Evolutionary conservation across 2,888 invertebrate species (phyloP).

Genomic region (Zaprionus lineosus): DNA sequence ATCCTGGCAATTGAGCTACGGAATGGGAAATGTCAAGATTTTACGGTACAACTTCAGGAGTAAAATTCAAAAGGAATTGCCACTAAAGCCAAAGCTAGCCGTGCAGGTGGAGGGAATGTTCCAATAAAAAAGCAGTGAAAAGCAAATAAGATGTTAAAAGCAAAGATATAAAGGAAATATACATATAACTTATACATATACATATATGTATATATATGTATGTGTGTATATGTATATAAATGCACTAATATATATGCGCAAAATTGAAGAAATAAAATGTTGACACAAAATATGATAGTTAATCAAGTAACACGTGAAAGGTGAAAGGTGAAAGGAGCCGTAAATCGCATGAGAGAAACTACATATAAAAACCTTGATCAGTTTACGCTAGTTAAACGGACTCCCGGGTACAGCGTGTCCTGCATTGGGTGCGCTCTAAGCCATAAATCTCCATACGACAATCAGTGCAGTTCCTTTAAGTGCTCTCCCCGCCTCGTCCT

Average conservation of each 20-base stretch:
- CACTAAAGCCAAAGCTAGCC: constrained; percentile 31
- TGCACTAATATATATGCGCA: too few species aligned
- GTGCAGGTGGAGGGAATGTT: constrained; percentile 14
- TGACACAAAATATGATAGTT: constrained; percentile 36
- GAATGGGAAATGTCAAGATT: neutral
- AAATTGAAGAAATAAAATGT: constrained; percentile 14
- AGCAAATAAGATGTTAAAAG: constrained; percentile 21
- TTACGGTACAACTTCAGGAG: constrained; percentile 3
- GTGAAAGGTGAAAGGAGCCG: constrained; percentile 13
- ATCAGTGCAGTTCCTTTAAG: constrained; percentile 48
- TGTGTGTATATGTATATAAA: too few species aligned
- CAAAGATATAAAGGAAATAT: constrained; percentile 16
- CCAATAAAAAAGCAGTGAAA: constrained; percentile 20
- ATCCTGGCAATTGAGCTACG: constrained; percentile 3
- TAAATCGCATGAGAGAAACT: constrained; percentile 23
- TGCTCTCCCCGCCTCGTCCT: too few species aligned
- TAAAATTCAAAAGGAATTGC: constrained; percentile 25
- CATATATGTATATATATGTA: neutral
- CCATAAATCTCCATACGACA: constrained; percentile 24
- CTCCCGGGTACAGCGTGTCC: too few species aligned
- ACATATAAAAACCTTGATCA: too few species aligned
- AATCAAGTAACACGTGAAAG: constrained; percentile 46
- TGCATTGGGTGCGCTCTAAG: too few species aligned
- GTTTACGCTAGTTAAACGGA: too few species aligned
- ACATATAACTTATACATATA: neutral